These are phyloP conservation scores for Deilephila elpenor DNA, from an alignment of 2,888 invertebrate species.

Conservation along the genomic window DNA sequence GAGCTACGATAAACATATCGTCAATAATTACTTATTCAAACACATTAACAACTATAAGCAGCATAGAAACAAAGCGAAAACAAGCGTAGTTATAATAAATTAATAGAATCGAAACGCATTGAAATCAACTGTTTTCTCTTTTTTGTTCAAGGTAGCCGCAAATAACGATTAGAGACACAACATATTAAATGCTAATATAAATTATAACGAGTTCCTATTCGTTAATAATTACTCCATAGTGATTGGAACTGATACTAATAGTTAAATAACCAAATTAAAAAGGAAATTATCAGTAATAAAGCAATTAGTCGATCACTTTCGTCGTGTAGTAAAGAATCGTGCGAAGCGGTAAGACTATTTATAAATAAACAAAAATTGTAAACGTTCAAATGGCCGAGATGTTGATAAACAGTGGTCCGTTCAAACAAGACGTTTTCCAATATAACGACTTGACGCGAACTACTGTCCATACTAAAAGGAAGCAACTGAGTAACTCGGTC, in stretches of 20 bases:
- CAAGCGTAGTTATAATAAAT: slow-evolving; percentile 2
- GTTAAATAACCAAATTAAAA: background rate
- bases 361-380: slow-evolving; percentile 66
- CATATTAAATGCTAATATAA: background rate
- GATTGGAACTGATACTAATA: background rate
- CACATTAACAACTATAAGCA: background rate
- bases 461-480: slow-evolving; percentile 47
- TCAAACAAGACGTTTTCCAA: slow-evolving; percentile 62
- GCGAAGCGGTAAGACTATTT: slow-evolving; percentile 47
- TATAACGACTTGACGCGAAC: slow-evolving; percentile 53
- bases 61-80: slow-evolving; percentile 23
- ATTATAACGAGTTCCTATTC: slow-evolving; percentile 3
- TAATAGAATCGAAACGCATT: background rate
- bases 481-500: slow-evolving; percentile 39
- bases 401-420: slow-evolving; percentile 67
- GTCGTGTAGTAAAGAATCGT: slow-evolving; percentile 5
- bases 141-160: background rate
- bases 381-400: slow-evolving; percentile 58
- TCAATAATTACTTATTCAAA: slow-evolving; percentile 47
- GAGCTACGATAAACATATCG: slow-evolving; percentile 48
- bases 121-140: background rate
- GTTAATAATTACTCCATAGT: background rate
- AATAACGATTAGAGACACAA: background rate
- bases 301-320: background rate
- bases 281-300: background rate